Evolutionary conservation across 2,113 vertebrate species (phyloP), one percentile per base, ranked within the genome.

Genomic region (Solenodon paradoxus): DNA sequence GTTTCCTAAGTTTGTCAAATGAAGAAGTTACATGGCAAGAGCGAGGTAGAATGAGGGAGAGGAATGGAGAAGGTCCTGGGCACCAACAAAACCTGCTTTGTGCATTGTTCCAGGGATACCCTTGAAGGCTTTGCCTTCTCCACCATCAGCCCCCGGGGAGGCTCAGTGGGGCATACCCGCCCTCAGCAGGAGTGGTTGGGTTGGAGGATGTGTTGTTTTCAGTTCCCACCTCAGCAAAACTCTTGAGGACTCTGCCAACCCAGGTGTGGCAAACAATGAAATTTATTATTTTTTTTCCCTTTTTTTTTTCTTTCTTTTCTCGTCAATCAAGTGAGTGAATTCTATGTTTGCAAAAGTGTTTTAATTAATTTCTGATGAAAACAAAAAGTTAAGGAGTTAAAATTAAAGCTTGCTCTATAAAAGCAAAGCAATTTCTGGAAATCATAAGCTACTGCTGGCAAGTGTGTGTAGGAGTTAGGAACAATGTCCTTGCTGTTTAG

Each of bases 291-390:
- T 40, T 32, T 40, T 63, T 74, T 92, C 32, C n/a, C n/a, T n/a
- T n/a, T n/a, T 26, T 51, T 77, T 66, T 84, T 80, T 88, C 19
- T 84, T 88, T 82, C 49, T 20, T 68, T 93, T 93, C 57, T 93
- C 49, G 38, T 57, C 40, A 32, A 53, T 68, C 28, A 26, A 69
- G 26, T 40, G 32, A 94, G 40, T 69, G 11, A 59, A 66, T 72
- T 86, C 63, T 83, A 55, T 55, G 51, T 45, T 86, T 86, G 35
- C 74, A 77, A 47, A n/a, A 20, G 53, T 59, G 64, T 75, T 97
- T 96, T 94, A 95, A 94, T 96, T 95, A 97, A 85, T 81, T 95
- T 92, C 79, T 88, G 45, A 83, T 90, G 68, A 5, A 40, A 45
- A 96, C 79, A 28, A 35, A 22, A 42, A 12, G 7, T 5, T n/a